Evolutionary conservation across 2,888 invertebrate genomes (phyloP), one percentile per base, ranked within the genome.

Genomic region (Nezara viridula): DNA sequence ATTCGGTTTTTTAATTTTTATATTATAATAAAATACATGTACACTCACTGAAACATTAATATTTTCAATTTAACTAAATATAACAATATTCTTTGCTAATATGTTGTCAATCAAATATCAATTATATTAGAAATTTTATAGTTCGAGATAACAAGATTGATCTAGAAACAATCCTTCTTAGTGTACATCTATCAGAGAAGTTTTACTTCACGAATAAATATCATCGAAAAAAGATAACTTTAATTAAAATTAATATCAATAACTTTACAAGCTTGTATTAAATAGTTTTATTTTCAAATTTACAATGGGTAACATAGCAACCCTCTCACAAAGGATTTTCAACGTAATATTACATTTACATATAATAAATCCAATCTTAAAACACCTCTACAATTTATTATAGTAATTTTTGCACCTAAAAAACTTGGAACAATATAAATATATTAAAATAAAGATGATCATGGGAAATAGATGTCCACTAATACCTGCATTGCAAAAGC

Each of bases 391-490:
- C 66, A 86, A 86, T 86, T 89, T 86, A 60, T 44, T 86, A 85
- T 85, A 49, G 44, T 88, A 73, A 73, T 73, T 88, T 88, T 88
- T 55, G 49, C 86, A 86, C 89, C 86, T 89, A 50, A 77, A 86
- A 89, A 89, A 86, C 37, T 85, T 32, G 60, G 66, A 86, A 86
- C 77, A 86, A 37, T 73, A 77, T 77, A 77, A 86, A 86, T 73
- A 86, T 50, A 86, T 77, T 89, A 86, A 86, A 86, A 89, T 32
- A 85, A 89, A 89, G 66, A 47, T 66, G 81, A 24, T 88, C 47
- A 52, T 44, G 88, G 60, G 86, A 87, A 88, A 89, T 89, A 89
- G 89, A 89, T 89, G 89, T 85, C 88, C 89, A 89, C 87, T 89
- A 89, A 85, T 89, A 88, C 88, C 88, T 88, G 88, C 88, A 16